Evolutionary conservation across 2,888 invertebrate species (phyloP), one percentile per base, ranked within the genome.

Genomic region (Drosophila putrida): DNA sequence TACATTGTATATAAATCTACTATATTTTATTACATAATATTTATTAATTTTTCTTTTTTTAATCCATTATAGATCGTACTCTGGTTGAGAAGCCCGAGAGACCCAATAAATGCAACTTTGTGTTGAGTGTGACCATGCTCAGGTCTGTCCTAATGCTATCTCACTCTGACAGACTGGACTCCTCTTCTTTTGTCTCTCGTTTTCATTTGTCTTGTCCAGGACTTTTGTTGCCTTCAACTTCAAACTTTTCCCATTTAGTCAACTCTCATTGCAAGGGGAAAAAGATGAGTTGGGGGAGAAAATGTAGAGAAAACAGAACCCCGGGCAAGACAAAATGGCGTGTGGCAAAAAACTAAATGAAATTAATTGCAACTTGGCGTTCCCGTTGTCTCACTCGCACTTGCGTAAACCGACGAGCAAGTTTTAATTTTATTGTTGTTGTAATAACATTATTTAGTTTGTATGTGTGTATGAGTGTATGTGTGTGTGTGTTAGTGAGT

Each of bases 211-310:
- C 82, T 75, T 82, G 80, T 83, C 80, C 82, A 75, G 72, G 83
- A 86, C 83, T 83, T 86, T 80, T 82, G 74, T 46, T 83, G 83
- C 85, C 71, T 80, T 76, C 78, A 75, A 86, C 82, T 82, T 75
- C 77, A 88, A 89, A 88, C 79, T 88, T 88, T 88, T 88, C 89
- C 85, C 88, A 88, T 88, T 88, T 88, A 84, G 89, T 73, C 71
- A 78, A 76, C 72, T 80, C 65, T 51, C 67, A 54, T 53, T 75
- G 75, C 59, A 67, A 60, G 61, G 58, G 9, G 3, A 27, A 46
- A 31, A 47, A 35, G 57, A 58, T 53, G 39, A 31, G 31, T 31
- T 31, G 31, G 41, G 6, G 44, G 27, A 11, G 27, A 27, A 39
- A 25, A 38, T 15, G 25, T 47, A n/a, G 27, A 35, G 11, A 28